phyloP scores from a whole-genome alignment of 2,113 vertebrate species.

The Carassius gibelio region DNA sequence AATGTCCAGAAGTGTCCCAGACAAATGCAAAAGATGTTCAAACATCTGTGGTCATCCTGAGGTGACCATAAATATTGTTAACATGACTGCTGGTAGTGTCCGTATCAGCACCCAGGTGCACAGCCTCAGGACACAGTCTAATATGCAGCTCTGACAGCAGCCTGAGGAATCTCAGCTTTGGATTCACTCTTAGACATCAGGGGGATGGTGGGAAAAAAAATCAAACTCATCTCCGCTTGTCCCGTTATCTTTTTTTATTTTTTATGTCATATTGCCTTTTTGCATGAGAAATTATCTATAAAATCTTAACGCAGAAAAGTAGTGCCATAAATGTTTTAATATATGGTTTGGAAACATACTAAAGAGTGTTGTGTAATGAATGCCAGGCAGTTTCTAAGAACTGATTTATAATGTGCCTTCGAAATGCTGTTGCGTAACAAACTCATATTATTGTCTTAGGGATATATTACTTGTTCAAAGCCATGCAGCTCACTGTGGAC shows the following conservation, averaged over 20 bases:
- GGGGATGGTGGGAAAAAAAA: conserved; percentile 23
- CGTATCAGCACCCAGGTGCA: conserved; percentile 60
- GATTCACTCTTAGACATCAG: conserved; percentile 27
- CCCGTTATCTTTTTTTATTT: neutral
- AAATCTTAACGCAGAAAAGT: conserved; percentile 31
- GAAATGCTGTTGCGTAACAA: conserved; percentile 31
- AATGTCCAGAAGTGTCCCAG: conserved; percentile 25
- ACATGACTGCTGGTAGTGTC: conserved; percentile 49
- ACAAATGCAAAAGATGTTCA: conserved; percentile 47
- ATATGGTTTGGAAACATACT: conserved; percentile 50
- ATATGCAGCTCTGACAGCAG: conserved; percentile 50
- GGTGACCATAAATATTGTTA: conserved; percentile 61
- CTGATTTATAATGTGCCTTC: conserved; percentile 13
- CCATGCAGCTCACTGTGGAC: neutral
- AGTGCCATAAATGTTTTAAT: conserved; percentile 52
- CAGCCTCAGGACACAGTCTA: conserved; percentile 56
- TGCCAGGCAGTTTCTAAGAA: conserved; percentile 45
- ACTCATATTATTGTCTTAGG: conserved; percentile 37
- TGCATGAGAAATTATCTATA: neutral
- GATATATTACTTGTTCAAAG: conserved; percentile 37
- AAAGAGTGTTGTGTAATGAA: conserved; percentile 32
- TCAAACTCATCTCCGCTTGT: conserved; percentile 19
- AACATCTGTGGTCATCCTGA: conserved; percentile 60
- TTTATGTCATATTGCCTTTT: conserved; percentile 13
- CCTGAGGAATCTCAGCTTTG: conserved; percentile 54